Evolutionary conservation across 1,140 invertebrate species (phyloP).

Genomic region (Heliconius eleuchia): DNA sequence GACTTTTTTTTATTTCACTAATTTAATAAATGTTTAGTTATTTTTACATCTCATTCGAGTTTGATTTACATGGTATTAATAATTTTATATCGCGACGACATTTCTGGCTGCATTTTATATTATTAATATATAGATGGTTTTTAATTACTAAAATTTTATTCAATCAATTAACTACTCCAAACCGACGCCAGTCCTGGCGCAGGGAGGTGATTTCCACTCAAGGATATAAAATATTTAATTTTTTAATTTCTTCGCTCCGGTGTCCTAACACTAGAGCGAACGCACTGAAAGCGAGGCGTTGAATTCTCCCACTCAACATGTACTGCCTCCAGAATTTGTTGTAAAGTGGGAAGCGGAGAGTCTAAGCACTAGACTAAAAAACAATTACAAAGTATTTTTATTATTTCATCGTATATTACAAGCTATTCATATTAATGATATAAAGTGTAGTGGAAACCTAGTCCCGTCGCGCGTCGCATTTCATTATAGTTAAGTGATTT

Average conservation of each 20-base stretch:
- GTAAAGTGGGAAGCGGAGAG: too few relatives aligned
- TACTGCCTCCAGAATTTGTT: too few relatives aligned
- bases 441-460: constrained; percentile 66
- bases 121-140: constrained; percentile 37
- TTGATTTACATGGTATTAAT: constrained; percentile 40
- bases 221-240: too few relatives aligned
- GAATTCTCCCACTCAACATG: too few relatives aligned
- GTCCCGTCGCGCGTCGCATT: constrained; percentile 75
- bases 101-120: constrained; percentile 68
- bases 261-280: too few relatives aligned
- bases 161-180: too few relatives aligned
- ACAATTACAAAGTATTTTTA: too few relatives aligned
- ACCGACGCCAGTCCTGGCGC: too few relatives aligned
- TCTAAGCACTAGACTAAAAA: too few relatives aligned
- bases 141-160: not conserved
- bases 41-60: constrained; percentile 42
- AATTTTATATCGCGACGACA: constrained; percentile 65
- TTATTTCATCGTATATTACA: not conserved
- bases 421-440: constrained; percentile 48
- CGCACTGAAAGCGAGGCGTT: too few relatives aligned
- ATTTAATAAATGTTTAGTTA: constrained; percentile 29
- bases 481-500: constrained; percentile 69
- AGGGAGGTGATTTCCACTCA: too few relatives aligned
- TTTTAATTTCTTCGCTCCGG: too few relatives aligned
- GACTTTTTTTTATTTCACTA: constrained; percentile 29